phyloP scores from a whole-genome alignment of 2,888 invertebrate genomes.

The Nomada hirtipes region DNA sequence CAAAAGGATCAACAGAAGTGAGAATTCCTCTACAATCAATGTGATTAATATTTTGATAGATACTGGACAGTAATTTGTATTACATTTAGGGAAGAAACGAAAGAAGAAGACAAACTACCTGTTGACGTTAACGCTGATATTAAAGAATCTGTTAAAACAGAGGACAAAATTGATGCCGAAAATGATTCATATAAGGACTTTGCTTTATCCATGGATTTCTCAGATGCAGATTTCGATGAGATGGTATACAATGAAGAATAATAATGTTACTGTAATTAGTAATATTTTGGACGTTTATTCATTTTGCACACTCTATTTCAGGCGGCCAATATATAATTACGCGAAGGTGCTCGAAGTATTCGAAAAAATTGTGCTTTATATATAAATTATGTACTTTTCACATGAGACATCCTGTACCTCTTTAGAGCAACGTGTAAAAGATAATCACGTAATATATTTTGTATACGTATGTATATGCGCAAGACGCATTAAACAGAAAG shows the following conservation, averaged over 20 bases:
- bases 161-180: not conserved
- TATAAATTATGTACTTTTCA: not conserved
- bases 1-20: conserved; percentile 20
- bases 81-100: not conserved
- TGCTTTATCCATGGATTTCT: conserved; percentile 16
- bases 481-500: conserved; percentile 6
- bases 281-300: not conserved
- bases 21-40: not conserved
- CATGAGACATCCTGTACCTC: not conserved
- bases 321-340: conserved; percentile 27
- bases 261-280: not conserved
- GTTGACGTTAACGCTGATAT: not conserved
- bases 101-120: not conserved
- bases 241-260: conserved; percentile 19
- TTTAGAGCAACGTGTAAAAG: not conserved
- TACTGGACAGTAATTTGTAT: not conserved
- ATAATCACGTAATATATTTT: conserved; percentile 11
- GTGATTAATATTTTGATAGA: not conserved
- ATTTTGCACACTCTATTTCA: conserved; percentile 24
- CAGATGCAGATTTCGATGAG: conserved; percentile 45
- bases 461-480: not conserved
- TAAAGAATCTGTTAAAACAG: not conserved
- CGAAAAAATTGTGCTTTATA: not conserved
- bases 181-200: not conserved
- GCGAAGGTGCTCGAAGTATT: not conserved